phyloP scores from a whole-genome alignment of 2,797 vertebrate species.

The Poeciliopsis infans region DNA sequence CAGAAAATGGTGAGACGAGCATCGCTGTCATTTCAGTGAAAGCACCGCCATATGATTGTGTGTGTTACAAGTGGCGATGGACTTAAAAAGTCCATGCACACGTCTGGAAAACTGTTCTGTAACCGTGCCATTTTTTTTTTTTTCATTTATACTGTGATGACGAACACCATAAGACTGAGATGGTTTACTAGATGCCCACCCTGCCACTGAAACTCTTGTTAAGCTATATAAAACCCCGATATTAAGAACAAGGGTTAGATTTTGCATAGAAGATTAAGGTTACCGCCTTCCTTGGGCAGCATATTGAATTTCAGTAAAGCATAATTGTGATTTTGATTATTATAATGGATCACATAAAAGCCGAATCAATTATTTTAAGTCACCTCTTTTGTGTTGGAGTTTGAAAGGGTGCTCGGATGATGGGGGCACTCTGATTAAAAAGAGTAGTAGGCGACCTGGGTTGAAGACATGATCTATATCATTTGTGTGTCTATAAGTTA shows the following conservation, averaged over 20 bases:
- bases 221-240: constrained; percentile 54
- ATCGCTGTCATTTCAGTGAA: neutral
- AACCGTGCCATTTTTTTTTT: neutral
- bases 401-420: constrained; percentile 75
- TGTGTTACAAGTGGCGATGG: constrained; percentile 17
- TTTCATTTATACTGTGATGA: constrained; percentile 18
- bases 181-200: constrained; percentile 32
- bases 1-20: constrained; percentile 90
- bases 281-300: constrained; percentile 41
- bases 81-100: neutral
- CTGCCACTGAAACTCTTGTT: constrained; percentile 46
- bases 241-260: constrained; percentile 44
- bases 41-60: neutral
- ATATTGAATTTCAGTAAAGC: constrained; percentile 68
- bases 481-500: constrained; percentile 79
- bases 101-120: constrained; percentile 4
- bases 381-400: constrained; percentile 80
- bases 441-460: constrained; percentile 71
- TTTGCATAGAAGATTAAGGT: constrained; percentile 57
- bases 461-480: constrained; percentile 79
- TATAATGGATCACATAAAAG: constrained; percentile 81
- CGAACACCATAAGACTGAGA: constrained; percentile 7
- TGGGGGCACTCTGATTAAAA: constrained; percentile 79
- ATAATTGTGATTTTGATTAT: constrained; percentile 78
- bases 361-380: constrained; percentile 82